These are phyloP conservation scores for Holothuria glaberrima DNA, from an alignment of 35 echinoderm and acorn worm genomes.

Conservation along the genomic window DNA sequence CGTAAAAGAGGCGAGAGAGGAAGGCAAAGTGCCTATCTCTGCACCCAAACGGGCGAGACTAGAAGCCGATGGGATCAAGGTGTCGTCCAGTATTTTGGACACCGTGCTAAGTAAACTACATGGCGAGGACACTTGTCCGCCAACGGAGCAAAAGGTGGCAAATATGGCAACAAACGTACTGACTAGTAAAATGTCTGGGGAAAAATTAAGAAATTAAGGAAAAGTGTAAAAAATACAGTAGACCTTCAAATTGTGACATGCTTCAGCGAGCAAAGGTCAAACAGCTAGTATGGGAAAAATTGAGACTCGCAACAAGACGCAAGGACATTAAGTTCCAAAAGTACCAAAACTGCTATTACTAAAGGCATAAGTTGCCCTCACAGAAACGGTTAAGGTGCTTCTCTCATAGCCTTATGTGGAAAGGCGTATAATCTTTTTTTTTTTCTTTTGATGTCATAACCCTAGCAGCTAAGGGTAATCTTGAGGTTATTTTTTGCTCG, in stretches of 20 bases:
- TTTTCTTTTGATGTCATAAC: conserved; percentile 16
- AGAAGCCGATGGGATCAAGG: not conserved
- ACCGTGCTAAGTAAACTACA: not conserved
- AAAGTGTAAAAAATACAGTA: conserved; percentile 14
- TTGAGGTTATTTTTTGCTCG: not conserved
- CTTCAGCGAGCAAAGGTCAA: not conserved
- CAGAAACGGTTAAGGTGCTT: not conserved
- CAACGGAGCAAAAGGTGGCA: conserved; percentile 12
- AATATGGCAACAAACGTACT: not conserved
- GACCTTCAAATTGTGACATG: not conserved
- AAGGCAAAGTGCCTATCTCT: not conserved
- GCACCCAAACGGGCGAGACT: not conserved
- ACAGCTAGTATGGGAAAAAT: conserved; percentile 17
- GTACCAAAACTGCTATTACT: not conserved
- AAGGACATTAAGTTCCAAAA: conserved; percentile 27
- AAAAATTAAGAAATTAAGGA: conserved; percentile 29
- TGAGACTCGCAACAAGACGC: conserved; percentile 25
- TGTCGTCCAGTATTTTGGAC: not conserved
- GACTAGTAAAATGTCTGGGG: conserved; percentile 2
- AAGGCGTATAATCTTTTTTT: not conserved
- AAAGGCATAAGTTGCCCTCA: conserved; percentile 51
- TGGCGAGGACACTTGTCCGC: not conserved
- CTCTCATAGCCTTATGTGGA: not conserved
- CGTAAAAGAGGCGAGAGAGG: not conserved
- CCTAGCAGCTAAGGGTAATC: not conserved